These are phyloP conservation scores for Plectus sambesii DNA, from an alignment of 1,140 invertebrate genomes.

Conservation along the genomic window DNA sequence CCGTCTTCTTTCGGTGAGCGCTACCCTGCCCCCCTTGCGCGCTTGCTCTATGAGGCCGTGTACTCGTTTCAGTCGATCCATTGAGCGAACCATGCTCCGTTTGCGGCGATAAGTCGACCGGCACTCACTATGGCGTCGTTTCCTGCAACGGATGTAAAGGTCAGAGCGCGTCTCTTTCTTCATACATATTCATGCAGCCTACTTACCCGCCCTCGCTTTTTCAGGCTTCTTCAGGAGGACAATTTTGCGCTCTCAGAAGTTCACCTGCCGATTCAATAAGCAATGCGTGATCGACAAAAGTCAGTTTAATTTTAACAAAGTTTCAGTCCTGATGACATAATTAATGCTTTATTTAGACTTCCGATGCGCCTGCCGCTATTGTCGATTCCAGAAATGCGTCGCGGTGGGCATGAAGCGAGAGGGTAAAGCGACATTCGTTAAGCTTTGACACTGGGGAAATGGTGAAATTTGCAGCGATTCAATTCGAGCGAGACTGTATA, in stretches of 20 bases:
- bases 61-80: too few relatives aligned
- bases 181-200: neutral
- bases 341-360: too few relatives aligned
- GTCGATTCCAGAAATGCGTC: conserved; percentile 53
- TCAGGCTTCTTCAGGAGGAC: conserved; percentile 81
- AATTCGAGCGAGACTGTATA: conserved; percentile 43
- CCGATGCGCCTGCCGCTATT: conserved; percentile 49
- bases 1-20: too few relatives aligned
- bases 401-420: conserved; percentile 53
- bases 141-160: conserved; percentile 52
- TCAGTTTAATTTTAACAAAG: too few relatives aligned
- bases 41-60: too few relatives aligned
- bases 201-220: conserved; percentile 7
- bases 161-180: neutral
- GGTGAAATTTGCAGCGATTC: conserved; percentile 32
- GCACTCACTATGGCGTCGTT: conserved; percentile 51
- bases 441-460: neutral
- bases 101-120: conserved; percentile 50
- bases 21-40: too few relatives aligned
- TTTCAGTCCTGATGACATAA: too few relatives aligned
- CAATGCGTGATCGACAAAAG: conserved; percentile 76
- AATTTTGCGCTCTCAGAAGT: conserved; percentile 87
- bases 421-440: conserved; percentile 40
- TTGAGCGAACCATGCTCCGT: conserved; percentile 37
- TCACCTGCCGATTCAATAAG: conserved; percentile 84